A percentile compares a stretch with the other conserved stretches of the same genome.
These are phyloP conservation scores for Cydia splendana DNA, from an alignment of 1,140 invertebrate species.

Conservation along the genomic window DNA sequence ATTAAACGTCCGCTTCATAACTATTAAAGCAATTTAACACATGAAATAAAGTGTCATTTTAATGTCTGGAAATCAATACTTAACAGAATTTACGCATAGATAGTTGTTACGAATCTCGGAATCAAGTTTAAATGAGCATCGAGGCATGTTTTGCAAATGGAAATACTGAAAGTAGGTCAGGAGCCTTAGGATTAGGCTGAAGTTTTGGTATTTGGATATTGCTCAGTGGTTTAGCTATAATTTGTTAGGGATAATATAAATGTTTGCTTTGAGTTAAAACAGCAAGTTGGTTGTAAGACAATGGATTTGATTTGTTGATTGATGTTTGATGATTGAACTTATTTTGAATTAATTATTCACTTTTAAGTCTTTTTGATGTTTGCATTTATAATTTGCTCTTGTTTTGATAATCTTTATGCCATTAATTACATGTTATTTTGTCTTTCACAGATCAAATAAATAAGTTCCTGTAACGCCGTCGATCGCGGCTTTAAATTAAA, in stretches of 20 bases:
- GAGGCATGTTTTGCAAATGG: background rate
- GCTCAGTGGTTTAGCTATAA: conserved; percentile 9
- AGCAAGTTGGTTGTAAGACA: conserved; percentile 21
- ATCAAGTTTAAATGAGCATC: background rate
- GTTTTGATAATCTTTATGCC: background rate
- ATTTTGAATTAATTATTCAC: no score
- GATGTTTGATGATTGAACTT: no score
- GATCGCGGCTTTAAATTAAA: conserved; percentile 54
- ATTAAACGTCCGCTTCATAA: no score
- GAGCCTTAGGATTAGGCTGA: background rate
- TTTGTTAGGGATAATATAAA: conserved; percentile 1
- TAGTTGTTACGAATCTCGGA: background rate
- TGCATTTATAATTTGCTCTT: conserved; percentile 29
- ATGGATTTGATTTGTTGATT: no score
- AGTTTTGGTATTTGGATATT: conserved; percentile 21
- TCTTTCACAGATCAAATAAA: conserved; percentile 34
- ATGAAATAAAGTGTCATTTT: background rate
- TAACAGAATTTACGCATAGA: background rate
- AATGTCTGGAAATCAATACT: background rate
- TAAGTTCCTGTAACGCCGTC: conserved; percentile 63
- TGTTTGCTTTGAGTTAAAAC: conserved; percentile 14
- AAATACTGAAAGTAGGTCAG: conserved; percentile 6
- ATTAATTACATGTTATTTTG: background rate
- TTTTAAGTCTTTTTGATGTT: no score
- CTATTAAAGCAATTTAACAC: no score